Percentiles rank a stretch among this genome's conserved stretches.
Conservation (phyloP, 2,888 invertebrate species). For the Atrina japonica region DNA sequence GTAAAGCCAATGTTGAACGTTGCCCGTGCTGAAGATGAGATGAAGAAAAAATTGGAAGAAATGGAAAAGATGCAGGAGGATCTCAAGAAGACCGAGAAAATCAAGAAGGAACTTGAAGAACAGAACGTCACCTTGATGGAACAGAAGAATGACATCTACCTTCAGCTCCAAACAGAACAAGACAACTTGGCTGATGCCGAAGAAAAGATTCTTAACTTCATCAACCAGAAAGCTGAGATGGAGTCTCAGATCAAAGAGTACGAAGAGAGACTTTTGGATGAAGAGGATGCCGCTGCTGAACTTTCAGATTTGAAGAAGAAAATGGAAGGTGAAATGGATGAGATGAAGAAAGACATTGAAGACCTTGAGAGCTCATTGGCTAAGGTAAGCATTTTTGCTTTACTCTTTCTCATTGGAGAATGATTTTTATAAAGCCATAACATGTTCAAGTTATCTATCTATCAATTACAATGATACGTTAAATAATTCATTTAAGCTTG, state of each 20-base stretch:
- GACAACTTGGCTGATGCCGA: constrained; percentile 94
- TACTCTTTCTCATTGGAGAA: background rate
- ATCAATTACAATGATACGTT: too few relatives aligned
- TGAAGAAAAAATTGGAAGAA: constrained; percentile 97
- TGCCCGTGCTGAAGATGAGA: constrained; percentile 99
- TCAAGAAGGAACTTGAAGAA: constrained; percentile 97
- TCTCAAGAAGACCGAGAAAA: constrained; percentile 96
- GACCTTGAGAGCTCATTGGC: constrained; percentile 93
- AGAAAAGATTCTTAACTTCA: constrained; percentile 95
- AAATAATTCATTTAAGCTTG: too few relatives aligned
- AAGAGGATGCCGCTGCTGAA: constrained; percentile 98
- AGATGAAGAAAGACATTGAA: constrained; percentile 98
- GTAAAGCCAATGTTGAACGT: constrained; percentile 95
- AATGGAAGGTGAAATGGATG: constrained; percentile 95
- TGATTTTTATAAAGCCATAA: too few relatives aligned
- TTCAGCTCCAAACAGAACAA: constrained; percentile 94
- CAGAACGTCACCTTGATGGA: constrained; percentile 95
- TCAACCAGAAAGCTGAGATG: constrained; percentile 97
- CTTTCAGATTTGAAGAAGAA: constrained; percentile 98
- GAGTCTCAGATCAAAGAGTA: constrained; percentile 97
- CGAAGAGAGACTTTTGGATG: constrained; percentile 97
- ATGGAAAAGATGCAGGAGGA: constrained; percentile 96
- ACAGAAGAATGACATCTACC: constrained; percentile 95
- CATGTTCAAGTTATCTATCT: too few relatives aligned
- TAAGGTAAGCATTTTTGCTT: constrained; percentile 32